Evolutionary conservation across 2,888 invertebrate genomes (phyloP), one percentile per base, ranked within the genome.

Genomic region (Mythimna ferrago): DNA sequence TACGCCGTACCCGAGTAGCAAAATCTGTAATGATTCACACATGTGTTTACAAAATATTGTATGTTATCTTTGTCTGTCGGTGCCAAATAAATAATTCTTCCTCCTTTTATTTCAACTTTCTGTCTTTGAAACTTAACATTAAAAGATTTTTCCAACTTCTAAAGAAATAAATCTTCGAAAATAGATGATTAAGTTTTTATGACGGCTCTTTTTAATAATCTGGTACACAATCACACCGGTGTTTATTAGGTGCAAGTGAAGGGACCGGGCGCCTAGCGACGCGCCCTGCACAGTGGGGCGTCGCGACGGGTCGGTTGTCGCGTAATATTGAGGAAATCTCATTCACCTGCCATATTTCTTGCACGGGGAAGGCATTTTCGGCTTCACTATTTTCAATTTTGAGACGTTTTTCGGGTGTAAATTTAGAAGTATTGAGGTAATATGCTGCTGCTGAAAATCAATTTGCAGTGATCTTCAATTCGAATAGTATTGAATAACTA

Each of bases 231-330:
- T 86, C 84, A 89, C 80, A 71, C 63, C 78, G 82, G 89, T 90
- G 88, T 88, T 90, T 88, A 89, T 90, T 88, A 90, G 84, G 86
- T 86, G 85, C 82, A 82, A 86, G 84, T 78, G 74, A 76, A 86
- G 85, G 84, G 78, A 74, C 79, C 81, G 78, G 86, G 81, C 83
- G 91, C 93, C 89, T 92, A 91, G 94, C 93, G 89, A 93, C 94
- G 76, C 80, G 82, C 83, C 84, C 86, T 75, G 84, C 82, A 71
- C 72, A 81, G 80, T 73, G 79, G 82, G 78, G 73, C 65, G 81
- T 71, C 74, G 78, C 51, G 73, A 21, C 54, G 71, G 65, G 67
- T 73, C 75, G 62, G 78, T 64, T 78, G 64, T 74, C 73, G 62
- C 78, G 66, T 76, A 58, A 85, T 86, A 87, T 87, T 78, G 82